Percentiles rank a stretch among this genome's conserved stretches.
These are phyloP conservation scores for Noctilio leporinus DNA, from an alignment of 2,113 vertebrate species.

Conservation along the genomic window DNA sequence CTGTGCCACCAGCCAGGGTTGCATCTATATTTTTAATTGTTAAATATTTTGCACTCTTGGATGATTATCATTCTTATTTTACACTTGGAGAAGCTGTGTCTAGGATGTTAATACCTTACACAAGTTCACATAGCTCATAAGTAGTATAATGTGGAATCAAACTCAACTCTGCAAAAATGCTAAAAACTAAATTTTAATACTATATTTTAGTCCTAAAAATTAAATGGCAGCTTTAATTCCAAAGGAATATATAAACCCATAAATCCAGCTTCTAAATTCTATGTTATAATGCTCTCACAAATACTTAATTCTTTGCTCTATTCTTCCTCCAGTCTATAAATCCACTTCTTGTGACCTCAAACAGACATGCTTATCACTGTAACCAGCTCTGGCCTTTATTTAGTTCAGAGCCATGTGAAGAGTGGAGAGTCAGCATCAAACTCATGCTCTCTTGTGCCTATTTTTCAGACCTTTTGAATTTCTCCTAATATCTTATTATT, in stretches of 20 bases:
- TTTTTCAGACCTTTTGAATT: not conserved
- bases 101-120: not conserved
- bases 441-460: not conserved
- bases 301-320: not conserved
- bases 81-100: not conserved
- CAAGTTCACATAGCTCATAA: not conserved
- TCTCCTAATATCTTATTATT: not conserved
- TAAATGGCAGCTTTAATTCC: not conserved
- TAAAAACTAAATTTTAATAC: not conserved
- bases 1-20: too few species aligned
- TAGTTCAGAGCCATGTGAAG: not conserved
- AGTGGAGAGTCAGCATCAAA: not conserved
- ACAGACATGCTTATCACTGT: not conserved
- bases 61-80: not conserved
- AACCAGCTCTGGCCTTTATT: not conserved
- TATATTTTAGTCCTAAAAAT: not conserved
- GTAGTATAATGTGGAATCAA: not conserved
- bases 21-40: not conserved
- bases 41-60: not conserved
- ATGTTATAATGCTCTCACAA: not conserved
- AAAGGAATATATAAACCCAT: not conserved
- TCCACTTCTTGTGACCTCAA: not conserved
- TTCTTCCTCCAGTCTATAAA: not conserved
- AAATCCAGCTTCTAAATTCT: slow-evolving; percentile 22
- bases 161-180: not conserved